These are phyloP conservation scores for Himalopsyche tibetana DNA, from an alignment of 2,888 invertebrate species.

Conservation along the genomic window DNA sequence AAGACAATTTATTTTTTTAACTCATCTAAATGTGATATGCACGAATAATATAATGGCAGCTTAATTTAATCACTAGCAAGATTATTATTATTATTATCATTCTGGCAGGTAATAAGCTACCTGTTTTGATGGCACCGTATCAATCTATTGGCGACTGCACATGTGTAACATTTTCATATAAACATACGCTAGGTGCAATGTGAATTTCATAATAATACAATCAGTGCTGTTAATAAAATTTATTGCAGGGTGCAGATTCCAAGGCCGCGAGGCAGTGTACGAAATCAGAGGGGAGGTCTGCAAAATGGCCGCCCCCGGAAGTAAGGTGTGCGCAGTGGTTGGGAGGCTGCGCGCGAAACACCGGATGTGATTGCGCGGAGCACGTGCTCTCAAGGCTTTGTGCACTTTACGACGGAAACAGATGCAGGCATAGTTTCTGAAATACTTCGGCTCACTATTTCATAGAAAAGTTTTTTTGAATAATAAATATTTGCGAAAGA, in stretches of 20 bases:
- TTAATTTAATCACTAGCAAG: too few species aligned
- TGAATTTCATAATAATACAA: not conserved
- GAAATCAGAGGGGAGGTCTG: slow-evolving; percentile 8
- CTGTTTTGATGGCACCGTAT: too few species aligned
- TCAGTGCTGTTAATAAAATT: not conserved
- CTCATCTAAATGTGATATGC: too few species aligned
- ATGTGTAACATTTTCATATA: too few species aligned
- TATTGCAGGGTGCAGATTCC: slow-evolving; percentile 15
- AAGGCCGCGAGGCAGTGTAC: not conserved
- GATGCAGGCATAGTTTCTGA: not conserved
- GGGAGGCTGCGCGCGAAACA: slow-evolving; percentile 48
- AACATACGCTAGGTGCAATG: not conserved
- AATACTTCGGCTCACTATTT: not conserved
- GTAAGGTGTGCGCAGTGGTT: slow-evolving; percentile 63
- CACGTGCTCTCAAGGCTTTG: slow-evolving; percentile 57
- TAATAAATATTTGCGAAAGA: not conserved
- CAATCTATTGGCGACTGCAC: too few species aligned
- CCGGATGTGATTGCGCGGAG: slow-evolving; percentile 60
- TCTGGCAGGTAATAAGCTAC: too few species aligned
- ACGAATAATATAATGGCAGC: too few species aligned
- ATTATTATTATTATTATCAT: too few species aligned
- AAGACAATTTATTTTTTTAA: too few species aligned
- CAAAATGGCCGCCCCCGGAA: slow-evolving; percentile 56
- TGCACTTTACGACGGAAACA: slow-evolving; percentile 1
- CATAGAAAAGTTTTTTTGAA: not conserved